Conservation (phyloP, 2,797 vertebrate genomes). For the Heterohyrax brucei region DNA sequence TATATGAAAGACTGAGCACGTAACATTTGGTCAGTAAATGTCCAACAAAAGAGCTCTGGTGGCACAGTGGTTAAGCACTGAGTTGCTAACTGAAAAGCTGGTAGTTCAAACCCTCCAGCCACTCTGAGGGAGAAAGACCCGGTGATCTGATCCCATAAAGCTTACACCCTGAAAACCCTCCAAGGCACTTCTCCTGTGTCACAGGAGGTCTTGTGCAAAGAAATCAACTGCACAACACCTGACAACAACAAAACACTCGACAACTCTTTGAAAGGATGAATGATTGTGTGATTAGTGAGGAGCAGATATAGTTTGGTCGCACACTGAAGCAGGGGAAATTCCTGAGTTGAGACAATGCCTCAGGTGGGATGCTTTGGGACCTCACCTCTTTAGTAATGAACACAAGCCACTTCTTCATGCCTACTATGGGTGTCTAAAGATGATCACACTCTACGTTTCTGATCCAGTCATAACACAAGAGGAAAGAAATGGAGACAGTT, state of each 20-base stretch:
- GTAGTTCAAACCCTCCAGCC: background rate
- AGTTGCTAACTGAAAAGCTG: background rate
- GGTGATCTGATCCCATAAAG: background rate
- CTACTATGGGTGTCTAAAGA: background rate
- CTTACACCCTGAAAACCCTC: background rate
- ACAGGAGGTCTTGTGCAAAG: background rate
- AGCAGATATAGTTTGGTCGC: background rate
- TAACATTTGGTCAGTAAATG: background rate
- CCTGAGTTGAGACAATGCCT: background rate
- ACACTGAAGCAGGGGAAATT: background rate
- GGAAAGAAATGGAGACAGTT: background rate
- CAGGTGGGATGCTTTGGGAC: rapidly evolving
- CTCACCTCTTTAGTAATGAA: background rate
- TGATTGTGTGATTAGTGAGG: background rate
- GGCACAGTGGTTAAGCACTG: background rate
- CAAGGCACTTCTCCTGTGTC: background rate
- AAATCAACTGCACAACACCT: background rate
- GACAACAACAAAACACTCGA: background rate
- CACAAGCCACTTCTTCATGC: background rate
- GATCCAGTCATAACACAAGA: background rate
- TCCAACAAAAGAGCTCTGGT: background rate
- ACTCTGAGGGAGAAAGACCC: background rate
- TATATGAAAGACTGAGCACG: background rate
- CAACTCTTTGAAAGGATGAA: background rate
- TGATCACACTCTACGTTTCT: background rate